Percentiles rank a stretch among this genome's conserved stretches.
Evolutionary conservation across 2,888 invertebrate species (phyloP).

Genomic region (Aphodius sticticus): DNA sequence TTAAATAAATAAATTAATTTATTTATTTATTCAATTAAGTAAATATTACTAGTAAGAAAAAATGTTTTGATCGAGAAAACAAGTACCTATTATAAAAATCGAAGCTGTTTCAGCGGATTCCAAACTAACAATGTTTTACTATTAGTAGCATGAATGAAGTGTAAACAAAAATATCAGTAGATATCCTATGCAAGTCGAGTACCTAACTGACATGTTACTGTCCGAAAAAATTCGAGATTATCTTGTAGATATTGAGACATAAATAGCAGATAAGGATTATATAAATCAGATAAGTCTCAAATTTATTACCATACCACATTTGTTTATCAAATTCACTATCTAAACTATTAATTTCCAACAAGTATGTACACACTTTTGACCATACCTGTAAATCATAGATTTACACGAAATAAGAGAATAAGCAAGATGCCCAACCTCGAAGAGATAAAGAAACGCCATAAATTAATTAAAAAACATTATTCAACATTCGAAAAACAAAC

Average conservation of each 20-base stretch:
- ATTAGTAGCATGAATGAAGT: too few species aligned
- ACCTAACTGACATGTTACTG: neutral
- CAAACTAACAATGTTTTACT: too few species aligned
- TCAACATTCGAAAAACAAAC: neutral
- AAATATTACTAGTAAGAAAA: too few species aligned
- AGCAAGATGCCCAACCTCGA: neutral
- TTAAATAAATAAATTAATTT: too few species aligned
- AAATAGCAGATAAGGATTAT: neutral
- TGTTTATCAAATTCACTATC: neutral
- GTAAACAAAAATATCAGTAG: too few species aligned
- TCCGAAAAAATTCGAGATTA: neutral
- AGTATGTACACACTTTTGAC: neutral
- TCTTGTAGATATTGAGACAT: neutral
- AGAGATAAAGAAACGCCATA: neutral
- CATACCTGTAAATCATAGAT: neutral
- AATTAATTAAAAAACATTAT: slow-evolving; percentile 4
- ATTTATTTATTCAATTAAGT: too few species aligned
- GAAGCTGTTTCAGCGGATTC: too few species aligned
- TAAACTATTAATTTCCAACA: neutral
- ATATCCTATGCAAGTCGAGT: neutral
- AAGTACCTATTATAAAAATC: too few species aligned
- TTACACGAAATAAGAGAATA: neutral
- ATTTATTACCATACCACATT: neutral
- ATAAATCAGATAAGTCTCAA: neutral
- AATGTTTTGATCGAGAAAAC: too few species aligned